Conservation (phyloP, 2,113 vertebrate genomes). For the Furnarius figulus region DNA sequence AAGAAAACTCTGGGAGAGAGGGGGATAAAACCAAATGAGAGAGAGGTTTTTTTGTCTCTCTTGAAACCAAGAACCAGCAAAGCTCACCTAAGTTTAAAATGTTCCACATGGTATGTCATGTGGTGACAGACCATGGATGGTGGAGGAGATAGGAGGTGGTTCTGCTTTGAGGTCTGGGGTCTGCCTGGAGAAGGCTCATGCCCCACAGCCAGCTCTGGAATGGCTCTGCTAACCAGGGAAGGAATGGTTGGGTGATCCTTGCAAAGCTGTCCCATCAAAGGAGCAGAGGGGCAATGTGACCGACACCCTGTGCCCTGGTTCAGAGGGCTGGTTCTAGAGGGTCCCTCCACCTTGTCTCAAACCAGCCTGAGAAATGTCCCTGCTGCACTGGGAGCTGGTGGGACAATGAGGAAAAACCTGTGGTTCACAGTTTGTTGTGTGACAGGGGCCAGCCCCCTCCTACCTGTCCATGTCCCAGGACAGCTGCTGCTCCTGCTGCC, state of each 20-base stretch:
- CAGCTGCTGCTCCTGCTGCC: not conserved
- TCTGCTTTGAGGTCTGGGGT: not conserved
- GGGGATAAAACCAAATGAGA: not conserved
- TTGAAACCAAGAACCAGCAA: not conserved
- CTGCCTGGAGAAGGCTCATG: not conserved
- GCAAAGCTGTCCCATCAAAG: not conserved
- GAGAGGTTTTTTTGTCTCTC: not conserved
- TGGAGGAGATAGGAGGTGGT: not conserved
- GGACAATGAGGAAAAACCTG: not conserved
- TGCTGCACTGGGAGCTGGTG: not conserved
- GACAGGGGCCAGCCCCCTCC: not conserved
- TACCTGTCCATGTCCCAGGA: not conserved
- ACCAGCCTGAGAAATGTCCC: not conserved
- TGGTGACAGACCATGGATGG: accelerated
- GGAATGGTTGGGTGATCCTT: not conserved
- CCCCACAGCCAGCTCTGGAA: not conserved
- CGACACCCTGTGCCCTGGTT: not conserved
- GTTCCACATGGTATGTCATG: not conserved
- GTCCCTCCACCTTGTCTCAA: not conserved
- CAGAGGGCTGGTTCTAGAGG: not conserved
- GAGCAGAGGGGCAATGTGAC: not conserved
- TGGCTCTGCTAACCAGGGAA: not conserved
- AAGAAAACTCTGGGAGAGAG: not conserved
- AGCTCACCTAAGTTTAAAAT: not conserved
- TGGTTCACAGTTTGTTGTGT: not conserved